These are phyloP conservation scores for Cariama cristata DNA, from an alignment of 2,113 vertebrate species.

Conservation along the genomic window DNA sequence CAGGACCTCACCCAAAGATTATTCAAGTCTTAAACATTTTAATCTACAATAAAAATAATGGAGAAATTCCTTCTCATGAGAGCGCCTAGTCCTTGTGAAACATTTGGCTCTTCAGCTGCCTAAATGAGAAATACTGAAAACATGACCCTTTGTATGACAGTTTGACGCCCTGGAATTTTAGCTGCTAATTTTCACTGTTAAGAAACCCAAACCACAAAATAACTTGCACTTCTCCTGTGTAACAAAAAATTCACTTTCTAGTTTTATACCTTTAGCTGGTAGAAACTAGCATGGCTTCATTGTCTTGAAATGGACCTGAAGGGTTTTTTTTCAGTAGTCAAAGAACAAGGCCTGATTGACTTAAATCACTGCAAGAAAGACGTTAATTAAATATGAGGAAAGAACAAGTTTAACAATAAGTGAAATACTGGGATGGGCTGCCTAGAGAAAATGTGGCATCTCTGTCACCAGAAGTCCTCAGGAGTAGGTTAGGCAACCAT, in stretches of 20 bases:
- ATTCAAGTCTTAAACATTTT: constrained; percentile 15
- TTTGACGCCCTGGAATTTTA: background rate
- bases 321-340: background rate
- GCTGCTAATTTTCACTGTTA: background rate
- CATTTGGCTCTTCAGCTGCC: background rate
- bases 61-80: background rate
- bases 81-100: background rate
- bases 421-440: background rate
- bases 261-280: background rate
- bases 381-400: background rate
- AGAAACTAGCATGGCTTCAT: background rate
- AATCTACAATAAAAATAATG: constrained; percentile 8
- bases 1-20: constrained; percentile 17
- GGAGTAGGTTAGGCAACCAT: background rate
- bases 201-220: background rate
- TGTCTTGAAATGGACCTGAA: background rate
- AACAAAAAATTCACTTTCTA: background rate
- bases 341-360: background rate
- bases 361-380: background rate
- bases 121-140: background rate
- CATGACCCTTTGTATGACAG: background rate
- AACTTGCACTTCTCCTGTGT: background rate
- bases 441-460: background rate
- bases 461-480: background rate
- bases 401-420: background rate